phyloP scores from a whole-genome alignment of 1,140 invertebrate genomes.

The Rhagoletis zephyria region DNA sequence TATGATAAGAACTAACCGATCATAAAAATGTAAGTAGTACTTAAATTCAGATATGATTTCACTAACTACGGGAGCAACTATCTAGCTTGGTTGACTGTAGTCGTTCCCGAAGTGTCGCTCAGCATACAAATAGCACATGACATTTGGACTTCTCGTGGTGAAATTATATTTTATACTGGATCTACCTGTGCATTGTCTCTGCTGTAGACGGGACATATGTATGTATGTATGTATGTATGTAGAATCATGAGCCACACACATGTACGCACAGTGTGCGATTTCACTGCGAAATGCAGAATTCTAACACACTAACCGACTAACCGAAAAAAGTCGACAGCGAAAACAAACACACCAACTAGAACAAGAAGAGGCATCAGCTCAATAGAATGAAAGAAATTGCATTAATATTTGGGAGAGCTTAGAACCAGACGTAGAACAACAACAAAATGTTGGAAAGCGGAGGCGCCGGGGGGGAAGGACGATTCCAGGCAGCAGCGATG shows the following conservation, averaged over 20 bases:
- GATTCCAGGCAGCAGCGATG: neutral
- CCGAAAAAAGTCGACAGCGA: neutral
- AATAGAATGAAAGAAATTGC: constrained; percentile 53
- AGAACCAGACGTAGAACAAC: neutral
- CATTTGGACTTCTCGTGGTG: too few relatives aligned
- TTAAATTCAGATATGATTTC: too few relatives aligned
- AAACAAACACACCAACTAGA: constrained; percentile 58
- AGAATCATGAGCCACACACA: neutral
- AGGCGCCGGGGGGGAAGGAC: neutral
- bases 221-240: too few relatives aligned
- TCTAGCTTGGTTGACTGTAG: too few relatives aligned
- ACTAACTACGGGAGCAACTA: too few relatives aligned
- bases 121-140: too few relatives aligned
- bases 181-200: too few relatives aligned
- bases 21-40: too few relatives aligned
- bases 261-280: neutral
- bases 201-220: too few relatives aligned
- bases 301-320: constrained; percentile 53
- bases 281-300: constrained; percentile 47
- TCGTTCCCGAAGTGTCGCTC: too few relatives aligned
- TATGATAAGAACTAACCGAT: too few relatives aligned
- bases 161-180: too few relatives aligned
- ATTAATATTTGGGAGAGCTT: constrained; percentile 52
- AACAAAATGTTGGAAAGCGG: neutral
- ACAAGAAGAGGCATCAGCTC: constrained; percentile 42